Evolutionary conservation across 2,113 vertebrate genomes (phyloP).

Genomic region (Cheilinus undulatus): DNA sequence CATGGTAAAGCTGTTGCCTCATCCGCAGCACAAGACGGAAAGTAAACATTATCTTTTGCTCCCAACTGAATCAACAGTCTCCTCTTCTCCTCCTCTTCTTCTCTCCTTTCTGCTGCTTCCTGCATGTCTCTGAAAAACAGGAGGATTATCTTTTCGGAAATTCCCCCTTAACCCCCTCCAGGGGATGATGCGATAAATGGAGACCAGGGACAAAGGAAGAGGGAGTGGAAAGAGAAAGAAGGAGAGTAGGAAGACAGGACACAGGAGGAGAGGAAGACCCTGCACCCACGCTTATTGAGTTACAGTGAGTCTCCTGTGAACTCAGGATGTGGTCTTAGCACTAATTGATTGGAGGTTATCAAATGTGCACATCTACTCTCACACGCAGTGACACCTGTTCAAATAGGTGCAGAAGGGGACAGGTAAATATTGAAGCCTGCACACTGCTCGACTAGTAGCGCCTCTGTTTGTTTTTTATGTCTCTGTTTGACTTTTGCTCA

Average conservation of each 20-base stretch:
- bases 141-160: slow-evolving; percentile 62
- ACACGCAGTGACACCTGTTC: slow-evolving; percentile 56
- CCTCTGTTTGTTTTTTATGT: slow-evolving; percentile 33
- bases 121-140: slow-evolving; percentile 43
- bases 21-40: slow-evolving; percentile 4
- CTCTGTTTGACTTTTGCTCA: slow-evolving; percentile 41
- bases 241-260: slow-evolving; percentile 2
- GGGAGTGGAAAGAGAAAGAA: slow-evolving; percentile 14
- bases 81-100: slow-evolving; percentile 23
- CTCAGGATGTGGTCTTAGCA: slow-evolving; percentile 15
- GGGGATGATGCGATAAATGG: slow-evolving; percentile 50
- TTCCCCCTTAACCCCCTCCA: slow-evolving; percentile 48
- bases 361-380: slow-evolving; percentile 12
- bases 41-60: slow-evolving; percentile 48
- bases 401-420: slow-evolving; percentile 32
- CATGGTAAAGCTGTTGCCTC: slow-evolving; percentile 33
- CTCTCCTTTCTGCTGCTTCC: slow-evolving; percentile 14
- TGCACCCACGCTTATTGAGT: slow-evolving; percentile 43
- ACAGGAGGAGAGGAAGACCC: slow-evolving; percentile 18
- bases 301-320: slow-evolving; percentile 32
- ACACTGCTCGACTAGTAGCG: slow-evolving; percentile 1
- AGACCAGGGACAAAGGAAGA: slow-evolving; percentile 38
- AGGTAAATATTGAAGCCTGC: slow-evolving; percentile 42
- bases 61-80: slow-evolving; percentile 33
- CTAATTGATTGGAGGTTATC: slow-evolving; percentile 30